Base-by-base conservation (phyloP, 2,113 vertebrate genomes). In the Triplophysa dalaica region DNA sequence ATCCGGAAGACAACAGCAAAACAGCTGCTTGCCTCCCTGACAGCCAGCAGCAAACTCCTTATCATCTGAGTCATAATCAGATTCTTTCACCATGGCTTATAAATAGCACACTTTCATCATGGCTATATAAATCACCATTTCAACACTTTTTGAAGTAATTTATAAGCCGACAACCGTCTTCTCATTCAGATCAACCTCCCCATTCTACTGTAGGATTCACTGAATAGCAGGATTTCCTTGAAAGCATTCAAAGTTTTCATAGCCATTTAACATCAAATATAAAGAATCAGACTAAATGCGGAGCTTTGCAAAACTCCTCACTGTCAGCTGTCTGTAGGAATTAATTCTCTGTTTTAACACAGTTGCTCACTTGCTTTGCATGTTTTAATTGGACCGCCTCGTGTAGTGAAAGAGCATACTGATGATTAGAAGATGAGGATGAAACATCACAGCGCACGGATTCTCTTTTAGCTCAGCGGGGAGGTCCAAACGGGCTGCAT, bases 371-470 rank as follows among this genome's bases (percentile, higher is more conserved):
- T 79, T 52, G 43, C 17, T 65, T 43, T 41, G 16, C 61, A n/a
- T 50, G 29, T 33, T 68, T 33, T 48, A 38, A 79, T 60, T 64
- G n/a, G 38, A 75, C 43, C 56, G 29, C 43, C 14, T 62, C 21
- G 21, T 21, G 43, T 13, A 48, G 52, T 13, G 12, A 79, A 76
- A 54, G 50, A 61, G 52, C 48, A 66, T 22, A 52, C 66, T 68
- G n/a, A 61, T 64, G 73, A 45, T 52, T 80, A 76, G 79, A 82
- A 78, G 61, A 24, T 77, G 60, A 81, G 74, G 83, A 84, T 82
- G 61, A 56, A 45, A 60, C 8, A 48, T 14, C 21, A 41, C 52
- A 84, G 79, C 85, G 77, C 21, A 80, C 68, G 69, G 74, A 85
- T 70, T 64, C 74, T 41, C 65, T 77, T 58, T 43, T 54, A 48